Conservation (phyloP, 2,797 vertebrate genomes). For the Betta splendens region DNA sequence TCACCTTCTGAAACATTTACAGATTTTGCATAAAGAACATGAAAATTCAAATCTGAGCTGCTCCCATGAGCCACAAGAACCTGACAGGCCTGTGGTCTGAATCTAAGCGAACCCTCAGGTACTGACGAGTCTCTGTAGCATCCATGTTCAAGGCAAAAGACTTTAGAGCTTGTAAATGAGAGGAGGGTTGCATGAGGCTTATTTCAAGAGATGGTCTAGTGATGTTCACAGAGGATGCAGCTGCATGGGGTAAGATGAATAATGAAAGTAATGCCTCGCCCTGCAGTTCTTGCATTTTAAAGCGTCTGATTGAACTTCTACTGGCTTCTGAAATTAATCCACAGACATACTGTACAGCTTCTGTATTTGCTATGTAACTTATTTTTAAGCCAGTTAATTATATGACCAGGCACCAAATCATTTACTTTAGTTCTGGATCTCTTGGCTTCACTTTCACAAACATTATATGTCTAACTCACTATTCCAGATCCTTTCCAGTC, state of each 20-base stretch:
- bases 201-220: not conserved
- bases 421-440: not conserved
- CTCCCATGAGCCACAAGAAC: too few relatives aligned
- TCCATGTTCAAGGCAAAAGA: too few relatives aligned
- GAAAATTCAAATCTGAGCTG: too few relatives aligned
- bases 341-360: slow-evolving; percentile 32
- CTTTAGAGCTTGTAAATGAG: too few relatives aligned
- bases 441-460: slow-evolving; percentile 18
- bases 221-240: not conserved
- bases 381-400: slow-evolving; percentile 62
- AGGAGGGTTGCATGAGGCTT: not conserved
- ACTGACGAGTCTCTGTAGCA: too few relatives aligned
- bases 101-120: too few relatives aligned
- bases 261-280: slow-evolving; percentile 2
- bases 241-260: not conserved
- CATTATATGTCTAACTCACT: not conserved
- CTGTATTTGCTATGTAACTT: slow-evolving; percentile 52
- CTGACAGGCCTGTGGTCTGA: too few relatives aligned
- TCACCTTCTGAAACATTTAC: too few relatives aligned
- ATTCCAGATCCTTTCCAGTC: slow-evolving; percentile 4
- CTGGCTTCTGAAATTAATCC: slow-evolving; percentile 41
- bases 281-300: slow-evolving; percentile 32
- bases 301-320: slow-evolving; percentile 23
- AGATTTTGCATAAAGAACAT: too few relatives aligned
- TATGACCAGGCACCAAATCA: too few relatives aligned